Conservation (phyloP, 2,888 invertebrate species). For the Hyposoter didymator region DNA sequence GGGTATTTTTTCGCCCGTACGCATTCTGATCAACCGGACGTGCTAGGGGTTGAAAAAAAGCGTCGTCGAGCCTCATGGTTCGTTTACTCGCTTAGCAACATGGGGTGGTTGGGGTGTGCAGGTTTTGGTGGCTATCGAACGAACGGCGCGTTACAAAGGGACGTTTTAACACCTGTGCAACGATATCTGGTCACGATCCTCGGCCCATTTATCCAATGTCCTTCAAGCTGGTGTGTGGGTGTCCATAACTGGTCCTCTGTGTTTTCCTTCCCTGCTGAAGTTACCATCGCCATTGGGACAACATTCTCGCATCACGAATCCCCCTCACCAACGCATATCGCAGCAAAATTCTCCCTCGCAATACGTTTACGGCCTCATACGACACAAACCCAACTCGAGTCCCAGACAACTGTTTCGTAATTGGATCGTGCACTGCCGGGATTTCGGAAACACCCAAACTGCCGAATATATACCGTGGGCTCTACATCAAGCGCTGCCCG, state of each 20-base stretch:
- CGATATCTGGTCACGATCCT: conserved; percentile 63
- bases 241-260: background rate
- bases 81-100: conserved; percentile 61
- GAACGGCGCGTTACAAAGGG: conserved; percentile 52
- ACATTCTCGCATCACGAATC: conserved; percentile 13
- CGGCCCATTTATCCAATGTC: conserved; percentile 55
- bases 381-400: conserved; percentile 50
- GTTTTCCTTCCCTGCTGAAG: conserved; percentile 21
- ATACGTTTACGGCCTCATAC: conserved; percentile 48
- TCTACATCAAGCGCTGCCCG: conserved; percentile 17
- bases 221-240: conserved; percentile 22
- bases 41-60: conserved; percentile 30
- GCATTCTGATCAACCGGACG: conserved; percentile 34
- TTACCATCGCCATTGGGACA: conserved; percentile 5
- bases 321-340: conserved; percentile 9
- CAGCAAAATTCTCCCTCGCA: conserved; percentile 17
- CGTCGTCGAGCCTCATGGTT: conserved; percentile 36
- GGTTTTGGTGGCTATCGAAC: conserved; percentile 40
- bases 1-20: conserved; percentile 5
- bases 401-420: conserved; percentile 70
- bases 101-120: background rate
- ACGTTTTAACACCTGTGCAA: conserved; percentile 67
- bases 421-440: conserved; percentile 75
- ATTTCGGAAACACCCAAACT: conserved; percentile 75
- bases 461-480: conserved; percentile 69